Evolutionary conservation across 1,140 invertebrate species (phyloP), one percentile per base, ranked within the genome.

Genomic region (Linepithema humile): DNA sequence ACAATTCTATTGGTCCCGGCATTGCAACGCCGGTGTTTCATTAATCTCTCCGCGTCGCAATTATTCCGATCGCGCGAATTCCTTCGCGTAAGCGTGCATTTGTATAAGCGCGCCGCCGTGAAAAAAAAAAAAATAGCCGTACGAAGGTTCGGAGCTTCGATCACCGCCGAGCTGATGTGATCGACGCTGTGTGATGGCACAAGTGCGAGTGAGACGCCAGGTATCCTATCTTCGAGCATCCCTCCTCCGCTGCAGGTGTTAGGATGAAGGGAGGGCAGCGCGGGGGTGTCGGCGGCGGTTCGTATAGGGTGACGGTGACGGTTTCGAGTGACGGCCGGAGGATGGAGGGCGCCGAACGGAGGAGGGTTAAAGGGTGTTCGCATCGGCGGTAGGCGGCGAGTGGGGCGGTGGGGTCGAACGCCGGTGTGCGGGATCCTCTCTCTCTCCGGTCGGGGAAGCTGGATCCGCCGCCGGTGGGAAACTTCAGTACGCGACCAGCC

Each of bases 401-500:
- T 80, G 70, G 90, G 83, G 88, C 12, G 60, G 86, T 90, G 88
- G 87, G 87, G 90, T 87, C 80, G 87, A 73, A 80, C 59, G 29
- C 75, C 55, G 55, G 87, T 87, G 85, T 75, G 86, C 64, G 72
- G 65, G 57, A 85, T 88, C 60, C 60, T 83, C 84, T 74, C 73
- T 65, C 26, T 35, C 59, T 62, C 0, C 35, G 64, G 6, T 69
- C n/a, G 75, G 75, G 88, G 88, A 91, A 89, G 89, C 87, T 85
- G 89, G 87, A 89, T 92, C 90, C 86, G 64, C 48, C 78, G 83
- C n/a, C 72, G 80, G 88, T 89, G 74, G n/a, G 89, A 89, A 91
- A 92, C 87, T 93, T 93, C 92, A 93, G 92, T 93, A 85, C 92
- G 92, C 92, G 92, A 90, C 89, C 90, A 92, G 90, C 91, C 87